Conservation (phyloP, 2,888 invertebrate species). For the Prosapia bicincta region DNA sequence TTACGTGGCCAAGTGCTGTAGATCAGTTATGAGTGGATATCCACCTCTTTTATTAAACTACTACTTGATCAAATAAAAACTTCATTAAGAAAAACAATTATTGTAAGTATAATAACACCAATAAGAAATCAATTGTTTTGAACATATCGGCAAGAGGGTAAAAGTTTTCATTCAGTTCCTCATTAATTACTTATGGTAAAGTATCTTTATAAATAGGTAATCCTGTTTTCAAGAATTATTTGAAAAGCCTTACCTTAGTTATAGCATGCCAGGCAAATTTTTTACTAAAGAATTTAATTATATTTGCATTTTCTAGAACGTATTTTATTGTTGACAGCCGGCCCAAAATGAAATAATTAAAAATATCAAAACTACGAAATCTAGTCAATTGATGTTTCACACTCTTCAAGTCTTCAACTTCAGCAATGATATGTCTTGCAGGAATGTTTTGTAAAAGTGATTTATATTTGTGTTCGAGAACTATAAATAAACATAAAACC, state of each 20-base stretch:
- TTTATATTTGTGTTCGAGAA: constrained; percentile 93
- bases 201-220: too few species aligned
- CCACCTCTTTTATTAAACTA: too few species aligned
- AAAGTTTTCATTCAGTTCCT: too few species aligned
- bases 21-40: too few species aligned
- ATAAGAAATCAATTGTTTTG: too few species aligned
- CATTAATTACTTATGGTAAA: too few species aligned
- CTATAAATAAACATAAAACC: constrained; percentile 51
- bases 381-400: constrained; percentile 66
- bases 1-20: too few species aligned
- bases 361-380: constrained; percentile 76
- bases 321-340: constrained; percentile 53
- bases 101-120: too few species aligned
- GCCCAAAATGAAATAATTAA: constrained; percentile 85
- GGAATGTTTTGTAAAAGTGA: constrained; percentile 85
- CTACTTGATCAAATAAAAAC: too few species aligned
- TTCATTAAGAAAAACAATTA: too few species aligned
- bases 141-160: too few species aligned
- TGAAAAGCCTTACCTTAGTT: constrained; percentile 64
- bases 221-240: too few species aligned
- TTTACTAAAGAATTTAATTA: constrained; percentile 71
- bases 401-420: constrained; percentile 55
- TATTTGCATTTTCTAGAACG: constrained; percentile 48
- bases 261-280: constrained; percentile 88
- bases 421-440: constrained; percentile 82